Base-by-base conservation (phyloP, 2,797 vertebrate species). In the Oophaga sylvatica region DNA sequence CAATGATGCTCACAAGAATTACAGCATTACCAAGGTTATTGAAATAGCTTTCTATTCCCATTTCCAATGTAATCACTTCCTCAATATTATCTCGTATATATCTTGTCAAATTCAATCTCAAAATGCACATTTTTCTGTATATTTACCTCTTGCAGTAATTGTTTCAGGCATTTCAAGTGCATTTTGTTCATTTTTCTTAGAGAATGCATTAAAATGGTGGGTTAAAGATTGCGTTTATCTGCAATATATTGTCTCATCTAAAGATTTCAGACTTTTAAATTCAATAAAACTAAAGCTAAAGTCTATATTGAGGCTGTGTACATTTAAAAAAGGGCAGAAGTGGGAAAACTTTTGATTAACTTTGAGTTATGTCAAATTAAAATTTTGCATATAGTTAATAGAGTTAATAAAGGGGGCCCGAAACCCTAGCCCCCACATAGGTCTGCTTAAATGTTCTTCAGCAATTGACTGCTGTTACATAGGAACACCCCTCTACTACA, bases 81-180 rank as follows among this genome's bases (percentile, higher is more conserved):
- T 84, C 87, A 84, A 75, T 84, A 79, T 88, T 73, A 80, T 80
- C 77, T 88, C n/a, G 15, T 84, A 80, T 75, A 84, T 84, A 80
- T 80, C 76, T 57, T 84, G 87, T 80, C 81, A 88, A 41, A 73
- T 84, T 12, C 41, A 80, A 80, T 88, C 59, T 31, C 16, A 48
- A 84, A 84, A 84, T 88, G 19, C 77, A 84, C 81, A 84, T 88
- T 84, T 83, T 73, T 78, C 77, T 22, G 29, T 80, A 80, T 80
- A 71, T 84, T 79, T 73, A 80, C 67, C 65, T 53, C 35, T 57
- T 84, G 35, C 10, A 60, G 81, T 78, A 87, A 87, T 82, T 83
- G 60, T 53, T 77, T 45, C 35, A 76, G 80, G 26, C 71, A 76
- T 16, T 68, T 87, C 59, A 87, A 87, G 62, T 79, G 53, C 73